Conservation (phyloP, 2,113 vertebrate species). For the Elgaria multicarinata region DNA sequence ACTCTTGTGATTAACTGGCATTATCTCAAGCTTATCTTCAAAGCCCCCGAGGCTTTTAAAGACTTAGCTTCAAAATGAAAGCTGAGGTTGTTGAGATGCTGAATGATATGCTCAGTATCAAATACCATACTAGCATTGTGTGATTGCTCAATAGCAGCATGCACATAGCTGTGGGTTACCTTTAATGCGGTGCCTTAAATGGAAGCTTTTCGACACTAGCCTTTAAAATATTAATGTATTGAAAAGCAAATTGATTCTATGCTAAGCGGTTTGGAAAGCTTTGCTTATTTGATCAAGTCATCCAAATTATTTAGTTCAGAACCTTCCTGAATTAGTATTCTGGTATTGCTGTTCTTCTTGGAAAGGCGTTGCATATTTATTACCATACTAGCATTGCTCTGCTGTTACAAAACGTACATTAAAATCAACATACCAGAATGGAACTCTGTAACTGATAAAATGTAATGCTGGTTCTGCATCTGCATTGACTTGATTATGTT, state of each 20-base stretch:
- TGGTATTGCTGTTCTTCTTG: not conserved
- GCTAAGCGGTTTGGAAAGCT: not conserved
- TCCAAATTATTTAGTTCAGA: not conserved
- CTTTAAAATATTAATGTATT: not conserved
- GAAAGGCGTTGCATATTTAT: conserved; percentile 17
- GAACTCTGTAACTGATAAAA: not conserved
- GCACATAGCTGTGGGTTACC: not conserved
- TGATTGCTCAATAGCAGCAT: not conserved
- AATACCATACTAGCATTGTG: not conserved
- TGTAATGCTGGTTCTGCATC: not conserved
- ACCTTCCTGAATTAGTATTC: fast-evolving
- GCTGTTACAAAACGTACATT: not conserved
- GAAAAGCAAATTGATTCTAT: not conserved
- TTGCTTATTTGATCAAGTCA: conserved; percentile 3
- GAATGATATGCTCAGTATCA: not conserved
- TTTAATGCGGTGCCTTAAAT: not conserved
- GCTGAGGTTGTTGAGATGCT: not conserved
- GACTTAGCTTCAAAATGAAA: not conserved
- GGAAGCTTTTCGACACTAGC: not conserved
- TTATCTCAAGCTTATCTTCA: not conserved
- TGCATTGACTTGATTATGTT: not conserved
- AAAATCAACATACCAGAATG: not conserved
- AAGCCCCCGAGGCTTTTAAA: not conserved
- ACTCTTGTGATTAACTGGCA: not conserved
- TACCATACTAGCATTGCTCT: not conserved